A percentile compares a stretch with the other conserved stretches of the same genome.
phyloP scores from a whole-genome alignment of 2,888 invertebrate genomes.

The Sesia bembeciformis region DNA sequence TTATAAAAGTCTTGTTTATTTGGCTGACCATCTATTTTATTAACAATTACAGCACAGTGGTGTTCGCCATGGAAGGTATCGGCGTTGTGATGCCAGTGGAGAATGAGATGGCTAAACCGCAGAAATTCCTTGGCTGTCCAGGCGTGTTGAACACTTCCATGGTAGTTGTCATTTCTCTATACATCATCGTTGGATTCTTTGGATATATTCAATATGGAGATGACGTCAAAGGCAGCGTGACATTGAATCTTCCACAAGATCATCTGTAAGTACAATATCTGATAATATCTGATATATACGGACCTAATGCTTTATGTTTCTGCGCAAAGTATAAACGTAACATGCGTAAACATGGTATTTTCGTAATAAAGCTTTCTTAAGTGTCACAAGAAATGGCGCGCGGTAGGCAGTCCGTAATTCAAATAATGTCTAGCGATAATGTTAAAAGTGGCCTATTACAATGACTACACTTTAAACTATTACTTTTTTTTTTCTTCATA shows the following conservation, averaged over 20 bases:
- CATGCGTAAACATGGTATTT: no score
- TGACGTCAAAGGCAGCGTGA: slow-evolving; percentile 82
- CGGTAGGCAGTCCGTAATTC: no score
- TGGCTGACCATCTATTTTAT: not conserved
- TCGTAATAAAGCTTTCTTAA: no score
- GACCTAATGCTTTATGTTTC: no score
- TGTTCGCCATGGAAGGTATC: slow-evolving; percentile 98
- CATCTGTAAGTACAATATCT: slow-evolving; percentile 73
- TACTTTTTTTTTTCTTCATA: no score
- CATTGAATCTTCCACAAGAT: slow-evolving; percentile 83
- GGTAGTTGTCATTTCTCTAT: slow-evolving; percentile 84
- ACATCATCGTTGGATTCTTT: slow-evolving; percentile 89
- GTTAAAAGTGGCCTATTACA: no score
- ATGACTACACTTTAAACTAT: no score
- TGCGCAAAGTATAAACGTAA: no score
- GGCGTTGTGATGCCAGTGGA: slow-evolving; percentile 94
- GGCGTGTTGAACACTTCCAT: slow-evolving; percentile 92
- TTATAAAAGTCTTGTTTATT: no score
- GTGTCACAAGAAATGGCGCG: no score
- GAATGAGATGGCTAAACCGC: slow-evolving; percentile 90
- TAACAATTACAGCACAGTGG: slow-evolving; percentile 80
- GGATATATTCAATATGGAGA: slow-evolving; percentile 92
- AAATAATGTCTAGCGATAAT: no score
- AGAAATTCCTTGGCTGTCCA: slow-evolving; percentile 84
- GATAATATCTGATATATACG: not conserved